Evolutionary conservation across 2,888 invertebrate species (phyloP).

Genomic region (Chironomus riparius): DNA sequence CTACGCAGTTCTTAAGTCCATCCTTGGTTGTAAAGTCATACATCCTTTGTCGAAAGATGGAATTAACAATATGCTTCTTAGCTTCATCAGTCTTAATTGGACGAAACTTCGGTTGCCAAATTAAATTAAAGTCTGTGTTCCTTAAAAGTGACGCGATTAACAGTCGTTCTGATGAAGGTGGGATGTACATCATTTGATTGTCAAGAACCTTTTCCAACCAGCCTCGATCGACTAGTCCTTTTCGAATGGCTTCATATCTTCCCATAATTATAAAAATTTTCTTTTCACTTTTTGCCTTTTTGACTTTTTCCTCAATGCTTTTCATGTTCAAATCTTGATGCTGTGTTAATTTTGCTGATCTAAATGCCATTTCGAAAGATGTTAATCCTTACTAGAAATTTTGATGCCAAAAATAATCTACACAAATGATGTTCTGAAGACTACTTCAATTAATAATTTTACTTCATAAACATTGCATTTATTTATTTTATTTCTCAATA

Average conservation of each 20-base stretch:
- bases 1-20: constrained; percentile 39
- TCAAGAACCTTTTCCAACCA: constrained; percentile 57
- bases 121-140: constrained; percentile 51
- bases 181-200: constrained; percentile 28
- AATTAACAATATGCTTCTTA: neutral
- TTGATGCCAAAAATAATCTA: neutral
- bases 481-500: neutral
- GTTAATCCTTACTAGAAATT: neutral
- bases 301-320: neutral
- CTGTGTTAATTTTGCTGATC: neutral
- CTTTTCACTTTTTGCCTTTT: neutral
- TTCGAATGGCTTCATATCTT: neutral
- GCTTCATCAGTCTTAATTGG: neutral
- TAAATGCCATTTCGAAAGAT: neutral
- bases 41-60: neutral
- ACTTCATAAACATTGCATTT: neutral
- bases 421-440: neutral
- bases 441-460: neutral
- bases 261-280: constrained; percentile 10
- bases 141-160: constrained; percentile 47
- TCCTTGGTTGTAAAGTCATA: constrained; percentile 40
- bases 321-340: neutral
- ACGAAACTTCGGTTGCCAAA: constrained; percentile 47
- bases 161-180: constrained; percentile 31
- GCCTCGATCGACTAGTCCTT: constrained; percentile 41